phyloP scores from a whole-genome alignment of 2,797 vertebrate species.

The Delichon dasypus region DNA sequence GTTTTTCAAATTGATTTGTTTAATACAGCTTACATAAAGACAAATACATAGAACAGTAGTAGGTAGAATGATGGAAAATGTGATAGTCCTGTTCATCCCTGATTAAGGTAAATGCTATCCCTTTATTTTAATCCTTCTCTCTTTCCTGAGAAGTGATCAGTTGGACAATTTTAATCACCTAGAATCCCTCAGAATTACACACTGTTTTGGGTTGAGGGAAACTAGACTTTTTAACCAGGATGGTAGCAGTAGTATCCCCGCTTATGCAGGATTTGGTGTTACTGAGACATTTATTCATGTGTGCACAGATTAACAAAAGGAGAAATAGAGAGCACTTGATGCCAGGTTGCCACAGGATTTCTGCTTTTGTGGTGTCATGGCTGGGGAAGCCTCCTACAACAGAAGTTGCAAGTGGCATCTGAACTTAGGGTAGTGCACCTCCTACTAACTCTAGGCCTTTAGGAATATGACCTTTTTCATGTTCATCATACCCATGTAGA shows the following conservation, averaged over 20 bases:
- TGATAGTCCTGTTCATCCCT: not conserved
- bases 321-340: not conserved
- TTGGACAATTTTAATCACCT: not conserved
- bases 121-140: not conserved
- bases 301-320: not conserved
- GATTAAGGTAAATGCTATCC: not conserved
- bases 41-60: not conserved
- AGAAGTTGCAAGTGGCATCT: not conserved
- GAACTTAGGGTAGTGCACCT: not conserved
- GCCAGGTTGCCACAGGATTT: not conserved
- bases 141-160: not conserved
- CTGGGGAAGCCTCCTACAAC: not conserved
- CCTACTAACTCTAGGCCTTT: not conserved
- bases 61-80: not conserved
- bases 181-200: not conserved
- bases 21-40: not conserved
- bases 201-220: not conserved
- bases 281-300: not conserved
- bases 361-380: not conserved
- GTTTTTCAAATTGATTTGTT: not conserved
- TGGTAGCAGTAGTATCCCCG: not conserved
- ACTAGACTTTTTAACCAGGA: not conserved
- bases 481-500: not conserved
- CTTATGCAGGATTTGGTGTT: not conserved
- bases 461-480: not conserved